Evolutionary conservation across 2,113 vertebrate species (phyloP).

Genomic region (Paramisgurnus dabryanus): DNA sequence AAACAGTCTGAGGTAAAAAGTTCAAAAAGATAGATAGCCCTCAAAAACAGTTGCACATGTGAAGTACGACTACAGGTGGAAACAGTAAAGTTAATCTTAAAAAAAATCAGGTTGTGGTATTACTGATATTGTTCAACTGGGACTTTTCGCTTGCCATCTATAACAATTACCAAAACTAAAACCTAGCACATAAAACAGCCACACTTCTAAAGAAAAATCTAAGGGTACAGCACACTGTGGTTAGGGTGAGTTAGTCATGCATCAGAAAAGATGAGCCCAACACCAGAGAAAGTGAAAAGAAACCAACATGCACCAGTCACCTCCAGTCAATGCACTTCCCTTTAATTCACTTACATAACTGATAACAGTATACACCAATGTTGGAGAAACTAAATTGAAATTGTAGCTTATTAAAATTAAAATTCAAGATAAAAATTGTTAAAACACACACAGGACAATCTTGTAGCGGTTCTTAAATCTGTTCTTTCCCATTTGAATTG

Average conservation of each 20-base stretch:
- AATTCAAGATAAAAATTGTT: too few relatives aligned
- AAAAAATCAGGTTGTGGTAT: too few relatives aligned
- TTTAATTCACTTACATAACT: neutral
- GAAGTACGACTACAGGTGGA: too few relatives aligned
- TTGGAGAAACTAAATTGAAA: too few relatives aligned
- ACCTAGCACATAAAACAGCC: constrained; percentile 4
- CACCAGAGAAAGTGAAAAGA: neutral
- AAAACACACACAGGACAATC: too few relatives aligned
- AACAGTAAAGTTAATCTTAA: too few relatives aligned
- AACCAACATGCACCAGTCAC: constrained; percentile 5
- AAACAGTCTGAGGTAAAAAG: neutral
- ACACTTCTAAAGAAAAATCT: neutral
- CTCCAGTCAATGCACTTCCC: neutral
- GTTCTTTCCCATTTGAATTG: too few relatives aligned
- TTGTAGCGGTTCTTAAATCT: too few relatives aligned
- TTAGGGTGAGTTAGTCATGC: constrained; percentile 18
- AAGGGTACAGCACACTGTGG: neutral
- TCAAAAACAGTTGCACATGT: neutral
- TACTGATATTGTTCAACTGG: neutral
- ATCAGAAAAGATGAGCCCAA: neutral
- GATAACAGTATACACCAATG: neutral
- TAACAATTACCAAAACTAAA: neutral
- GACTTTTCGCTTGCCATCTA: neutral
- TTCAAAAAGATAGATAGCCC: neutral
- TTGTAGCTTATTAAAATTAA: too few relatives aligned